Base-by-base conservation (phyloP, 2,888 invertebrate genomes). In the Campaea margaritaria region DNA sequence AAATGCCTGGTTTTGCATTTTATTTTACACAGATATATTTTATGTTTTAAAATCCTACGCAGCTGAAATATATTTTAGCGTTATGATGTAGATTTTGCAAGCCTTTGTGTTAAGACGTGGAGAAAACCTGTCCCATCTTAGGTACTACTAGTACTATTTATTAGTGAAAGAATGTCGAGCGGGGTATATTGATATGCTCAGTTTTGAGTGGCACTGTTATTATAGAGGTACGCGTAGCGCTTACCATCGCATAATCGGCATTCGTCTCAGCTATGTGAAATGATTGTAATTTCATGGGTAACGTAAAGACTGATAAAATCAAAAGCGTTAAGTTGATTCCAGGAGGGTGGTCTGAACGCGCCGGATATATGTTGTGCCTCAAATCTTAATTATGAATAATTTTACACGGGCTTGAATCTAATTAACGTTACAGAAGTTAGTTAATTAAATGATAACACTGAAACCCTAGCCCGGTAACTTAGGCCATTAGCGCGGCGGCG, bases 371-470 rank as follows among this genome's bases (percentile, higher is more conserved):
- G 21, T 21, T 21, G 21, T 21, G 21, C 21, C 21, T 5, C 5
- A 21, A 5, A 21, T 21, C 21, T 21, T 21, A 21, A 5, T 21
- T 3, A 3, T 2, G 5, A 21, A 21, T 21, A 2, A 10, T 38
- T 12, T n/a, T 11, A 11, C 11, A 11, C 34, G 34, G 34, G 38
- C 31, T n/a, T 13, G 9, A 31, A 31, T 3, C 34, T 34, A 58
- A 58, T 58, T 31, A 67, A 45, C 49, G 39, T 51, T 38, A 41
- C 51, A 47, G 49, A 65, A 65, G 57, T 58, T 57, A 52, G 56
- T 65, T 66, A 68, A 65, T 65, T 65, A 66, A 65, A 63, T 54
- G 68, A 66, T 66, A 66, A 64, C 59, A 61, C 42, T 57, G 27
- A 45, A 53, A 38, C 43, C 13, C 14, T 15, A 59, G 44, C 0